A percentile compares a stretch with the other conserved stretches of the same genome.
Conservation (phyloP, 2,888 invertebrate genomes). For the Catocala sponsa region DNA sequence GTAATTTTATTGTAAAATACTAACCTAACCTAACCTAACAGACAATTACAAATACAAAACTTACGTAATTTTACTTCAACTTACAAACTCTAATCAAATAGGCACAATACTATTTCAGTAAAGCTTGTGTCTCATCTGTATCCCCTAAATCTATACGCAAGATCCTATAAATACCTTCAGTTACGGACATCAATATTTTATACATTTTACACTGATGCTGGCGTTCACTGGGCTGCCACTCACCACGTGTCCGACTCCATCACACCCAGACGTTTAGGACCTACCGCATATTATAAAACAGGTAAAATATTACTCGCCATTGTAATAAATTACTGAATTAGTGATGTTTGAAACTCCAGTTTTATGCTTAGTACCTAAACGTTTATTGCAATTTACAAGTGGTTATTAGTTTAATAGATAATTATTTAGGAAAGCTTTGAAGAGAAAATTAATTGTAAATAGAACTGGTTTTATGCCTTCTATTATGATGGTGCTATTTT, state of each 20-base stretch:
- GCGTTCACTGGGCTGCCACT: constrained; percentile 32
- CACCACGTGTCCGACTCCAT: constrained; percentile 45
- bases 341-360: constrained; percentile 36
- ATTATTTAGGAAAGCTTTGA: constrained; percentile 34
- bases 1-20: no score
- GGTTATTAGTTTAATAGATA: constrained; percentile 43
- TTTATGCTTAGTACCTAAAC: constrained; percentile 43
- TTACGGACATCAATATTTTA: constrained; percentile 74
- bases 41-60: no score
- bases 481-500: constrained; percentile 14
- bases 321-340: constrained; percentile 44
- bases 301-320: constrained; percentile 39
- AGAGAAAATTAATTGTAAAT: constrained; percentile 12
- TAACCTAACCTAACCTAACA: no score
- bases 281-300: constrained; percentile 40
- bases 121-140: constrained; percentile 40
- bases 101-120: constrained; percentile 2
- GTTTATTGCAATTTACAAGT: constrained; percentile 30
- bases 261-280: constrained; percentile 46
- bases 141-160: constrained; percentile 50
- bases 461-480: constrained; percentile 18
- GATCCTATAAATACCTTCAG: constrained; percentile 69
- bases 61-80: no score
- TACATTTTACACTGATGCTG: constrained; percentile 70
- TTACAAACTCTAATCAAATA: not conserved